Percentiles rank a stretch among this genome's conserved stretches.
Conservation (phyloP, 1,140 invertebrate species). For the Halesus radiatus region DNA sequence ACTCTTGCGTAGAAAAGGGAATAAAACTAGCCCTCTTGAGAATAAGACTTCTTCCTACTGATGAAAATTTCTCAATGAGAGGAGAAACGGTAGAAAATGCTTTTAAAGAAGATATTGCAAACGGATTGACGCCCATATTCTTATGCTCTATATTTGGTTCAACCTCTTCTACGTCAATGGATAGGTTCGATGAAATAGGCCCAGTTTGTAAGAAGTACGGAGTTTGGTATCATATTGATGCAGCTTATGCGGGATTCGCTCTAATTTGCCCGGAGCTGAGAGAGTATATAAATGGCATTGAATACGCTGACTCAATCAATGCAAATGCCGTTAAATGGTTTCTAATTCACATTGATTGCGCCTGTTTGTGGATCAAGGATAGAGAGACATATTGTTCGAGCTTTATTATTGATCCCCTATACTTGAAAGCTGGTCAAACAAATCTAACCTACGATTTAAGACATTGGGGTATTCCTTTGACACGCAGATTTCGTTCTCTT, state of each 20-base stretch:
- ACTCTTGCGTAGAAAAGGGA: constrained; percentile 95
- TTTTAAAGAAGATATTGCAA: constrained; percentile 83
- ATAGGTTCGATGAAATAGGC: constrained; percentile 86
- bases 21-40: constrained; percentile 93
- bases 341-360: constrained; percentile 91
- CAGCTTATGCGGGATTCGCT: constrained; percentile 87
- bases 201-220: constrained; percentile 80
- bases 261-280: constrained; percentile 90
- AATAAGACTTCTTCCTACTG: constrained; percentile 88
- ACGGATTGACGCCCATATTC: constrained; percentile 89
- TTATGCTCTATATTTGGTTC: constrained; percentile 86
- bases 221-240: constrained; percentile 82
- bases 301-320: constrained; percentile 92
- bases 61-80: constrained; percentile 84
- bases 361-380: constrained; percentile 90
- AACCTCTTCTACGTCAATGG: constrained; percentile 87
- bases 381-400: constrained; percentile 86
- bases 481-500: constrained; percentile 86
- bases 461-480: constrained; percentile 93
- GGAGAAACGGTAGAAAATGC: constrained; percentile 79
- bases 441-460: constrained; percentile 87
- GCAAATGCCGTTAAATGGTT: constrained; percentile 96
- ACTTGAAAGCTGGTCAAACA: constrained; percentile 81
- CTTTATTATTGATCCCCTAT: constrained; percentile 92
- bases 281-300: constrained; percentile 80